These are phyloP conservation scores for Myiopsitta monachus DNA, from an alignment of 2,113 vertebrate genomes.

Conservation along the genomic window DNA sequence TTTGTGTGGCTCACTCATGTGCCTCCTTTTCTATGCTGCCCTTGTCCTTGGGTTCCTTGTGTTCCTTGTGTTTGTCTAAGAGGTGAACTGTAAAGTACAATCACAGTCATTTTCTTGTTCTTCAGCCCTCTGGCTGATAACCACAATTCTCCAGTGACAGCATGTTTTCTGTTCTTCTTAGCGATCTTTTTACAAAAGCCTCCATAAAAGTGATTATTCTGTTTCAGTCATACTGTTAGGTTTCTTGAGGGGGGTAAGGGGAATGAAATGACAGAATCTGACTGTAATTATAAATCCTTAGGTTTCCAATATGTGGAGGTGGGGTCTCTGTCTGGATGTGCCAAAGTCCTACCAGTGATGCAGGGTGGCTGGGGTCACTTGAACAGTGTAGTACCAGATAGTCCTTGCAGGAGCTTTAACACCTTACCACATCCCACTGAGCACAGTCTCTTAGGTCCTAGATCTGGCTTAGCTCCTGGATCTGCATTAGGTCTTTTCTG, in stretches of 20 bases:
- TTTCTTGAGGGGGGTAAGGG: not conserved
- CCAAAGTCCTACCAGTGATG: not conserved
- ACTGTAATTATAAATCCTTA: not conserved
- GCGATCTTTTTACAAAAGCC: conserved; percentile 5
- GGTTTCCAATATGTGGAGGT: not conserved
- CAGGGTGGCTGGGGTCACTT: not conserved
- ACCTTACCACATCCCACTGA: fast-evolving
- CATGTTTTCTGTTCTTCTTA: not conserved
- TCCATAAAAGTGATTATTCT: not conserved
- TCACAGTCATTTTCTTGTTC: conserved; percentile 29
- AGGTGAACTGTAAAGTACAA: conserved; percentile 14
- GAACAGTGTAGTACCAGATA: not conserved
- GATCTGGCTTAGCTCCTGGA: not conserved
- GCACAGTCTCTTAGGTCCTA: not conserved
- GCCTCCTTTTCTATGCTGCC: not conserved
- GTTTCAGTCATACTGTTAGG: not conserved
- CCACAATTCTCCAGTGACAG: conserved; percentile 15
- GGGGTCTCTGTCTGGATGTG: not conserved
- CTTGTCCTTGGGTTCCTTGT: conserved; percentile 14
- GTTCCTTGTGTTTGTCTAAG: not conserved
- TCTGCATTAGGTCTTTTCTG: not conserved
- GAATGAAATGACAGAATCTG: not conserved
- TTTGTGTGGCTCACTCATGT: not conserved
- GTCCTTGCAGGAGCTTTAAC: not conserved
- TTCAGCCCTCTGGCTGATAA: not conserved